Evolutionary conservation across 1,140 invertebrate genomes (phyloP).

Genomic region (Mylabris phalerata): DNA sequence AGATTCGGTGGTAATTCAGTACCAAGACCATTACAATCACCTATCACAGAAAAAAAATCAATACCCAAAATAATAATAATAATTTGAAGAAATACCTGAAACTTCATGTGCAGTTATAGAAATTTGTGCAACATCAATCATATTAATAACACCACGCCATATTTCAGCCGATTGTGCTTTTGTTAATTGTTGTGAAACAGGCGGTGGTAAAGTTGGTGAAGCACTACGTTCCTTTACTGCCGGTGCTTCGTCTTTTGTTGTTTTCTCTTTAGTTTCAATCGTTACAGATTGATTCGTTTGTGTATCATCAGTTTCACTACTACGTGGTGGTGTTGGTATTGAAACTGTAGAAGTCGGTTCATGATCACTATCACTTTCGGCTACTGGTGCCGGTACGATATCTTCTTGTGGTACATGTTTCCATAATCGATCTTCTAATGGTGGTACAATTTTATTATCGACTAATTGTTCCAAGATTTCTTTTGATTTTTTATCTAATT

Average conservation of each 20-base stretch:
- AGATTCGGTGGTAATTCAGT: slow-evolving; percentile 71
- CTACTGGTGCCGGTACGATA: slow-evolving; percentile 34
- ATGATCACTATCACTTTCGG: slow-evolving; percentile 53
- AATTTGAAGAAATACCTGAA: slow-evolving; percentile 19
- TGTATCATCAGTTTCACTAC: slow-evolving; percentile 30
- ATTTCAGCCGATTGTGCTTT: slow-evolving; percentile 29
- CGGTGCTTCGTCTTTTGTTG: slow-evolving; percentile 1
- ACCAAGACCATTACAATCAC: slow-evolving; percentile 59
- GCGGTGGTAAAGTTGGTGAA: slow-evolving; percentile 14
- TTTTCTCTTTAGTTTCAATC: slow-evolving; percentile 9
- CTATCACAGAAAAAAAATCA: slow-evolving; percentile 41
- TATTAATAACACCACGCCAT: slow-evolving; percentile 83
- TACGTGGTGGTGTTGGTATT: slow-evolving; percentile 41
- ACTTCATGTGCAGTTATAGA: slow-evolving; percentile 76
- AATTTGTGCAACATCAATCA: slow-evolving; percentile 87
- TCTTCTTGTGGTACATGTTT: slow-evolving; percentile 43
- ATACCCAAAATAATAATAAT: not conserved
- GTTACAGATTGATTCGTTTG: not conserved
- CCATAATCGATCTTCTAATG: slow-evolving; percentile 39
- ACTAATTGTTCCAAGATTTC: slow-evolving; percentile 41
- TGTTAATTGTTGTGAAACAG: not conserved
- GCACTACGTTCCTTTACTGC: slow-evolving; percentile 1
- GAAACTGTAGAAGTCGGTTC: slow-evolving; percentile 54
- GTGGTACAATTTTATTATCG: slow-evolving; percentile 41
- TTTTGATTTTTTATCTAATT: slow-evolving; percentile 39